These are phyloP conservation scores for Dipodomys merriami DNA, from an alignment of 2,113 vertebrate genomes.

Conservation along the genomic window DNA sequence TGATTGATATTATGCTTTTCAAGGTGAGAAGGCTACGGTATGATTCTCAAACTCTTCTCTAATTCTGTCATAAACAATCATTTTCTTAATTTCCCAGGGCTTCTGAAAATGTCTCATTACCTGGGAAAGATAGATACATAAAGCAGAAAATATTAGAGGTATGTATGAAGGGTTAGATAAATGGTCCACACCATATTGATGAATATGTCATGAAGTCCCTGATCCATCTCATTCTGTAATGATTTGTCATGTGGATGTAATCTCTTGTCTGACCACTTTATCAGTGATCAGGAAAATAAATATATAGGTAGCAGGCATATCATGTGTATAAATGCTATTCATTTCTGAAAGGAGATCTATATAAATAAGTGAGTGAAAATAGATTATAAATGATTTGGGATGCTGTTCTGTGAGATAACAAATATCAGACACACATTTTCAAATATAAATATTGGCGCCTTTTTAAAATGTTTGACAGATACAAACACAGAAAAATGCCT, in stretches of 20 bases:
- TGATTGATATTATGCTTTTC: conserved; percentile 40
- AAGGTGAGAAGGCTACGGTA: conserved; percentile 2
- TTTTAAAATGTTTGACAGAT: neutral
- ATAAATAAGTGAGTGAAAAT: conserved; percentile 20
- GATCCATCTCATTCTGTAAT: neutral
- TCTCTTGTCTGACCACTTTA: conserved; percentile 21
- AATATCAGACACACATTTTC: neutral
- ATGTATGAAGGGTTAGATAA: conserved; percentile 14
- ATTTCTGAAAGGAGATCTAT: conserved; percentile 15
- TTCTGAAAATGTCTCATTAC: conserved; percentile 38
- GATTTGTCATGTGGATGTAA: conserved; percentile 14
- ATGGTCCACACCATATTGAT: neutral
- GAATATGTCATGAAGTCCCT: neutral
- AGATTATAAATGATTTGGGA: neutral
- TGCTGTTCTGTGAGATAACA: neutral
- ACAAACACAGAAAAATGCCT: neutral
- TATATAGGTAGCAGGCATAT: neutral
- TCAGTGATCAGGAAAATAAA: neutral
- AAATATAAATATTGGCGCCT: neutral
- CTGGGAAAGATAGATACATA: neutral
- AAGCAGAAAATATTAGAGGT: neutral
- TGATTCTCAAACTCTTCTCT: conserved; percentile 37
- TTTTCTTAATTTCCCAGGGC: neutral
- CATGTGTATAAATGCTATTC: neutral
- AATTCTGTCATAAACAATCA: neutral